phyloP scores from a whole-genome alignment of 2,888 invertebrate species.

The Cephus pygmeus region DNA sequence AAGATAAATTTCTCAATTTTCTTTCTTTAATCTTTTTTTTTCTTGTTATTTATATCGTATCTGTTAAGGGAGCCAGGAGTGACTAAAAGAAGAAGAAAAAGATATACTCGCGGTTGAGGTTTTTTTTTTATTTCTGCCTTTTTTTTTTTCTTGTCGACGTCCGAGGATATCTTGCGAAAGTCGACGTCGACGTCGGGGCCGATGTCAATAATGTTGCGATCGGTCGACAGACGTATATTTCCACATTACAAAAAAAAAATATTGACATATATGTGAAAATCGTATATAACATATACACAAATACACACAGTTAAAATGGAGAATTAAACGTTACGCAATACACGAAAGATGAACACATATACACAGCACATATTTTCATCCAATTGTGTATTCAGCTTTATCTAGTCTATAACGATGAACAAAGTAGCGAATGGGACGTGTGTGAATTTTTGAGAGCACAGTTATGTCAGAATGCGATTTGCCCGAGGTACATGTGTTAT shows the following conservation, averaged over 20 bases:
- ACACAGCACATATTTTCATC: conserved; percentile 41
- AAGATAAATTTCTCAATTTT: not conserved
- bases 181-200: no score
- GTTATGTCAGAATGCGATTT: conserved; percentile 39
- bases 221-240: not conserved
- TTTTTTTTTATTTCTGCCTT: conserved; percentile 9
- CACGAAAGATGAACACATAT: conserved; percentile 18
- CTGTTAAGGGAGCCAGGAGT: conserved; percentile 9
- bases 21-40: not conserved
- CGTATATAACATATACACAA: not conserved
- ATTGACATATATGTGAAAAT: not conserved
- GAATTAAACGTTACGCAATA: not conserved
- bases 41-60: conserved; percentile 14
- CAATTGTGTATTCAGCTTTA: conserved; percentile 53
- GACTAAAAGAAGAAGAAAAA: not conserved
- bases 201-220: not conserved
- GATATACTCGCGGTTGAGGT: conserved; percentile 18
- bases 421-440: conserved; percentile 30
- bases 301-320: not conserved
- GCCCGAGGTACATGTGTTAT: conserved; percentile 26
- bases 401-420: conserved; percentile 55
- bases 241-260: not conserved
- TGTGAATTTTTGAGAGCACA: conserved; percentile 18
- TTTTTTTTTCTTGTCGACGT: not conserved
- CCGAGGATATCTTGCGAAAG: not conserved